Conservation (phyloP, 2,888 invertebrate species). For the Ferrisia virgata region DNA sequence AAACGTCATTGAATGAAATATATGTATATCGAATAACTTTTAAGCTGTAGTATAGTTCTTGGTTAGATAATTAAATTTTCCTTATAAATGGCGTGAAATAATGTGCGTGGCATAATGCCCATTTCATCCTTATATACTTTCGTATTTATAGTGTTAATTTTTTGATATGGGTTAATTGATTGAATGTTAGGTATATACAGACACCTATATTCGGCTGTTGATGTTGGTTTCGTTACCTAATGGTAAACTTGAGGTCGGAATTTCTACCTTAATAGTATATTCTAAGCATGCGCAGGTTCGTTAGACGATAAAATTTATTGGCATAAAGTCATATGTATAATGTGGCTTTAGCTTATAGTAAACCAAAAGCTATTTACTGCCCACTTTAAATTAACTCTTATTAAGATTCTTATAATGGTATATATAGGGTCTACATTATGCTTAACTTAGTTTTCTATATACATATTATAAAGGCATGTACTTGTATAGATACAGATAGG, state of each 20-base stretch:
- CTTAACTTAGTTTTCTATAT: not conserved
- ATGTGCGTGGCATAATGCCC: not conserved
- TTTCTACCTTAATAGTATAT: not conserved
- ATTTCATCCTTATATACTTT: not conserved
- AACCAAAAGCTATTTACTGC: not conserved
- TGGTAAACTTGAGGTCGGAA: not conserved
- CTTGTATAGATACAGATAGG: too few species aligned
- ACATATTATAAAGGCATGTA: not conserved
- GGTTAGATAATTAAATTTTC: not conserved
- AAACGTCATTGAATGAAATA: not conserved
- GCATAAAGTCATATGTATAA: not conserved
- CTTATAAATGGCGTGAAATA: not conserved
- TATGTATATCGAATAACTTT: not conserved
- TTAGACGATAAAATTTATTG: not conserved
- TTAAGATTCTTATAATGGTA: not conserved
- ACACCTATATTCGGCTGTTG: not conserved
- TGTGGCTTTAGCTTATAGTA: not conserved
- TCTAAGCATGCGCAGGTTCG: not conserved
- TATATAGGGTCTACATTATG: not conserved
- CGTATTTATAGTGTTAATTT: not conserved
- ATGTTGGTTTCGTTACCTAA: too few species aligned
- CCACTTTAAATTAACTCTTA: not conserved
- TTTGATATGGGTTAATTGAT: conserved; percentile 26
- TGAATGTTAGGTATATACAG: not conserved
- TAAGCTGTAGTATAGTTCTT: not conserved